Percentiles rank a stretch among this genome's conserved stretches.
phyloP scores from a whole-genome alignment of 2,113 vertebrate species.

The Chloropsis cyanopogon region DNA sequence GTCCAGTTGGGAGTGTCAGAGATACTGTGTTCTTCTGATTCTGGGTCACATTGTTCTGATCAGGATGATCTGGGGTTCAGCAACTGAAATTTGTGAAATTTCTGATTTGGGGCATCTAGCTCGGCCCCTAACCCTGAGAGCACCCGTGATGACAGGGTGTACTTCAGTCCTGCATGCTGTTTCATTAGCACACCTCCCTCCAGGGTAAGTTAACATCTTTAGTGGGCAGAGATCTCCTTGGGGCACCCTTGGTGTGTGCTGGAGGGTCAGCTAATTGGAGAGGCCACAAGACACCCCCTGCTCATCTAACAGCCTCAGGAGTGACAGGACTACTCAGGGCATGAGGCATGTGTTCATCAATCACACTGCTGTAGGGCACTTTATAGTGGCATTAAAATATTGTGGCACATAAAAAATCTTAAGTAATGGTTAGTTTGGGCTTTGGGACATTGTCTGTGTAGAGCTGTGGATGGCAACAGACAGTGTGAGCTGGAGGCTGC shows the following conservation, averaged over 20 bases:
- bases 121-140: neutral
- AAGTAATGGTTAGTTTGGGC: neutral
- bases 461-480: neutral
- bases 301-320: neutral
- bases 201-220: neutral
- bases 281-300: neutral
- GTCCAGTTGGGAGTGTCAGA: neutral
- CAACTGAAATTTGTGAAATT: neutral
- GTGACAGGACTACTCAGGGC: neutral
- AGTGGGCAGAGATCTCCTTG: neutral
- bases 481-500: rapidly evolving
- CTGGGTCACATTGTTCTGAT: neutral
- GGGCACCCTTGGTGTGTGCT: neutral
- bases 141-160: neutral
- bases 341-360: neutral
- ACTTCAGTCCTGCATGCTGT: neutral
- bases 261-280: neutral
- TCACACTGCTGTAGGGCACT: neutral
- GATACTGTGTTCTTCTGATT: neutral
- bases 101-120: neutral
- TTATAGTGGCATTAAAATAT: neutral
- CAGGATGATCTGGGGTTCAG: neutral
- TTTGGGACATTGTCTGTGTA: neutral
- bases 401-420: neutral
- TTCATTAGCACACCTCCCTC: neutral